Base-by-base conservation (phyloP, 64 coral and sea anemone species). In the Actinia tenebrosa region DNA sequence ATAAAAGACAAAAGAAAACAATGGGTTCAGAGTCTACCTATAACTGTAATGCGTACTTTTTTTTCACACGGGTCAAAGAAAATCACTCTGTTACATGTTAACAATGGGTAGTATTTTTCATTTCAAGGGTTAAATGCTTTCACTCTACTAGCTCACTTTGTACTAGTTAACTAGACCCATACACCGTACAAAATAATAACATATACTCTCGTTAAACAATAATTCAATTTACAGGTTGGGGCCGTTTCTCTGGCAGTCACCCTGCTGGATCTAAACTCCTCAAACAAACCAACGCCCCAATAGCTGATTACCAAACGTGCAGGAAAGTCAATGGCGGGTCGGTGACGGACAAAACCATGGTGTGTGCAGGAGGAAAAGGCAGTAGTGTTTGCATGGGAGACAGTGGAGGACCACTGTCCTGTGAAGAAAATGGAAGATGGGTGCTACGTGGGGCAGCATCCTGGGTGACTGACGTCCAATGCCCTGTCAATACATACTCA, bases 391-490 rank as follows among this genome's bases (percentile, higher is more conserved):
- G 91, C 23, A 50, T 45, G 79, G 91, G 91, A 14, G 87, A 92
- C 55, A 88, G 45, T 18, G 86, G 91, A 44, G 91, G 86, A 10
- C 86, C 91, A 0, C 30, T 88, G 0, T 78, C 80, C 0, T 92
- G 91, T 9, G 52, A 88, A 64, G 87, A 88, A 61, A 78, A 89
- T 23, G 91, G 87, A 16, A 27, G 79, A 10, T 92, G 91, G 91
- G 91, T 92, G 11, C 37, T 92, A 16, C 86, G 82, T 23, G 91
- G 91, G 43, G 91, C 47, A 5, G 66, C 87, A 25, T 92, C 91
- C 10, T 88, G 91, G 91, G 89, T 83, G 50, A 84, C 87, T 16
- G 69, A 26, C 20, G 53, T 54, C 1, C 60, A 77, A 46, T 92
- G 91, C 55, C 54, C 60, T 18, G 81, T 45, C 10, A 78, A 77